Evolutionary conservation across 1,140 invertebrate genomes (phyloP).

Genomic region (Drosophila mojavensis): DNA sequence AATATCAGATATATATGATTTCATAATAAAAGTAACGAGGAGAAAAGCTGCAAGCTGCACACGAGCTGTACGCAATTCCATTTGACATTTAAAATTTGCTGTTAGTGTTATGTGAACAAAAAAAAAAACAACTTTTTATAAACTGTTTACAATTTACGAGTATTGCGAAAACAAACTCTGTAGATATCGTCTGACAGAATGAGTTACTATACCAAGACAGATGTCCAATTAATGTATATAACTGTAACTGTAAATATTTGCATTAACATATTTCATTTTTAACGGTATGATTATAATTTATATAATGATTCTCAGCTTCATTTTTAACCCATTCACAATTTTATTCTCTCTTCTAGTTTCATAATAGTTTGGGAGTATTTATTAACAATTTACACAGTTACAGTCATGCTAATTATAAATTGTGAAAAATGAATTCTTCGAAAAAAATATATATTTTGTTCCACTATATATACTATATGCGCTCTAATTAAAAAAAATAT

Average conservation of each 20-base stretch:
- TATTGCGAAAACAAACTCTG: conserved; percentile 15
- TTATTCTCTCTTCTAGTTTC: neutral
- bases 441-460: no score
- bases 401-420: no score
- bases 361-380: neutral
- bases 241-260: neutral
- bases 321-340: neutral
- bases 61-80: conserved; percentile 26
- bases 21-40: conserved; percentile 39
- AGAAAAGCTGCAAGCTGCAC: neutral
- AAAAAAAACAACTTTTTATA: neutral
- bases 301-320: neutral
- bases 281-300: no score
- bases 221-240: neutral
- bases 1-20: conserved; percentile 28
- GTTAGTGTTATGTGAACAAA: neutral
- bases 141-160: conserved; percentile 10
- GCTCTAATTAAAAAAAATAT: no score
- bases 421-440: no score
- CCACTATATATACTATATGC: no score
- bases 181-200: conserved; percentile 4
- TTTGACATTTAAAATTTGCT: conserved; percentile 22
- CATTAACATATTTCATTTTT: conserved; percentile 4
- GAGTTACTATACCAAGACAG: neutral
- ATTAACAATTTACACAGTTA: no score